These are phyloP conservation scores for Thaleichthys pacificus DNA, from an alignment of 2,797 vertebrate genomes.

Conservation along the genomic window DNA sequence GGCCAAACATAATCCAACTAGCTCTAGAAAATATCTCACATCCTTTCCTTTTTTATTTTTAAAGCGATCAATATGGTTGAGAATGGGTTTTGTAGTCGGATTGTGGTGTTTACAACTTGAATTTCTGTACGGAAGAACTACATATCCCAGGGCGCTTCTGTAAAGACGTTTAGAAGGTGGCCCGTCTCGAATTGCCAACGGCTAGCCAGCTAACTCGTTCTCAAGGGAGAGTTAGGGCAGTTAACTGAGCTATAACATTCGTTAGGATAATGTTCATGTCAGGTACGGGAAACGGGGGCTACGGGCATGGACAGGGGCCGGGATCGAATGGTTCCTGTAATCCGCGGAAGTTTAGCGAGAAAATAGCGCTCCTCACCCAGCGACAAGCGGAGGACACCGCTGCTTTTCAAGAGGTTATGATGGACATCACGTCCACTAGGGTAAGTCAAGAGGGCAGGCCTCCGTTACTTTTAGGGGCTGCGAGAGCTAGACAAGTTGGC, in stretches of 20 bases:
- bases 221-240: constrained; percentile 8
- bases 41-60: constrained; percentile 5
- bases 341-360: constrained; percentile 95
- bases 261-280: constrained; percentile 44
- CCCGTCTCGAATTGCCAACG: constrained; percentile 7
- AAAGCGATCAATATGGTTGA: neutral
- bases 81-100: constrained; percentile 9
- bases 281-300: constrained; percentile 48
- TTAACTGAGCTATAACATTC: constrained; percentile 14
- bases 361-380: constrained; percentile 92
- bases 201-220: neutral
- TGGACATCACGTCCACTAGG: constrained; percentile 93
- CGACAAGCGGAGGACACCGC: constrained; percentile 95
- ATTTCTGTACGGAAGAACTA: neutral
- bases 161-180: neutral
- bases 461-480: constrained; percentile 18
- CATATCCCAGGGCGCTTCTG: neutral
- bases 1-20: too few species aligned
- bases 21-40: neutral
- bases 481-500: too few species aligned
- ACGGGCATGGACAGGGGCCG: constrained; percentile 57
- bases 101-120: neutral
- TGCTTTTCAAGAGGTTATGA: constrained; percentile 97
- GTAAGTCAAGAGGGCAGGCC: constrained; percentile 73
- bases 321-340: constrained; percentile 70